A percentile compares a stretch with the other conserved stretches of the same genome.
phyloP scores from a whole-genome alignment of 2,888 invertebrate species.

The Drosophila lacicola region DNA sequence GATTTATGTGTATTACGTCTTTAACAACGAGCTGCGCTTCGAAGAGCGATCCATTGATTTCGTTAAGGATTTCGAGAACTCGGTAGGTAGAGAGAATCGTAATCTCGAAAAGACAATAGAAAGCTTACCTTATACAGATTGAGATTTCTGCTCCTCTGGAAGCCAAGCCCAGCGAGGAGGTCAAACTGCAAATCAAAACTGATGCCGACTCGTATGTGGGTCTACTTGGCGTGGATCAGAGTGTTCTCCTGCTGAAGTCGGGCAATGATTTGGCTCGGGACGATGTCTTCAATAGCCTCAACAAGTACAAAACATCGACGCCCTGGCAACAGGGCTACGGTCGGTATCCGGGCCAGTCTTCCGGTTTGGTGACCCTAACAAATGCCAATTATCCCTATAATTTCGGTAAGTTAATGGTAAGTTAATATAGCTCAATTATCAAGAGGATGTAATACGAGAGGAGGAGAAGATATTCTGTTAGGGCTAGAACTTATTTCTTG shows the following conservation, averaged over 20 bases:
- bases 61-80: slow-evolving; percentile 91
- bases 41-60: slow-evolving; percentile 93
- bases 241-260: slow-evolving; percentile 89
- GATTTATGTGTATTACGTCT: slow-evolving; percentile 91
- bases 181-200: slow-evolving; percentile 91
- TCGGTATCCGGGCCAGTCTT: slow-evolving; percentile 77
- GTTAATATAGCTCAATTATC: too few relatives aligned
- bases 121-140: slow-evolving; percentile 85
- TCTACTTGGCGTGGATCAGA: slow-evolving; percentile 94
- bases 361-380: slow-evolving; percentile 82
- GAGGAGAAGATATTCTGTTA: not conserved
- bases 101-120: not conserved
- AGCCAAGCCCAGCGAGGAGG: slow-evolving; percentile 91
- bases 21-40: slow-evolving; percentile 91
- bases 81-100: slow-evolving; percentile 86
- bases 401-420: slow-evolving; percentile 71
- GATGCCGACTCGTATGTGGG: slow-evolving; percentile 95
- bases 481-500: slow-evolving; percentile 19
- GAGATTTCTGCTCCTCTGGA: slow-evolving; percentile 88
- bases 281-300: slow-evolving; percentile 87
- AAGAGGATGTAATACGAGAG: too few relatives aligned
- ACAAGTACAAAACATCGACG: slow-evolving; percentile 87
- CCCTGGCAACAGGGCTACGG: slow-evolving; percentile 80
- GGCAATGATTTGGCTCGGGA: slow-evolving; percentile 87
- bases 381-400: slow-evolving; percentile 82